Percentiles rank a stretch among this genome's conserved stretches.
These are phyloP conservation scores for Agriopis leucophaearia DNA, from an alignment of 2,888 invertebrate species.

Conservation along the genomic window DNA sequence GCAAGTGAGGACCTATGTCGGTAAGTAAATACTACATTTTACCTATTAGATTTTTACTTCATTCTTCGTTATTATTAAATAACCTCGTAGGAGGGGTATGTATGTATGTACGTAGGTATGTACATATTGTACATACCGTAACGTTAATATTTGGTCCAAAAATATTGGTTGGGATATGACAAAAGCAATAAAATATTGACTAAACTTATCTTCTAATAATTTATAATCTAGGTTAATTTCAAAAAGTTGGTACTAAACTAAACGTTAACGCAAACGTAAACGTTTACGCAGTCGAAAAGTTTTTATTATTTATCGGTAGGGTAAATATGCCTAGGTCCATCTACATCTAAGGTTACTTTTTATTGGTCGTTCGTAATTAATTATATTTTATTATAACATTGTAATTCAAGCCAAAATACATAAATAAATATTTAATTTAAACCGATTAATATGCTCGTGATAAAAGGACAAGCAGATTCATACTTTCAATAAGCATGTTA, in stretches of 20 bases:
- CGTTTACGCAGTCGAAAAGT: constrained; percentile 31
- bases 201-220: constrained; percentile 15
- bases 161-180: neutral
- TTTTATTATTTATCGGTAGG: constrained; percentile 14
- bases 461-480: neutral
- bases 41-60: neutral
- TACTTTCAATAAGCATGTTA: neutral
- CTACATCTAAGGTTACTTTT: constrained; percentile 35
- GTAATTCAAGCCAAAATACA: constrained; percentile 17
- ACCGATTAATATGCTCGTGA: neutral
- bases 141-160: constrained; percentile 22
- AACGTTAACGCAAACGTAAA: too few species aligned
- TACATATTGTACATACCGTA: too few species aligned
- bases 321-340: constrained; percentile 25
- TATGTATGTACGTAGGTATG: too few species aligned
- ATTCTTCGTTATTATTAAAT: too few species aligned
- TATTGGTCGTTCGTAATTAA: constrained; percentile 32
- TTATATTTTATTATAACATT: constrained; percentile 12
- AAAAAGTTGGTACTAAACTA: constrained; percentile 14
- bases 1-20: too few species aligned
- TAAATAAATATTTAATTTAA: neutral
- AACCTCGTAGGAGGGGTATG: too few species aligned
- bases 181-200: constrained; percentile 10
- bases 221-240: constrained; percentile 3
- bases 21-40: neutral